A percentile compares a stretch with the other conserved stretches of the same genome.
phyloP scores from a whole-genome alignment of 2,888 invertebrate genomes.

The Hemistola chrysoprasaria region DNA sequence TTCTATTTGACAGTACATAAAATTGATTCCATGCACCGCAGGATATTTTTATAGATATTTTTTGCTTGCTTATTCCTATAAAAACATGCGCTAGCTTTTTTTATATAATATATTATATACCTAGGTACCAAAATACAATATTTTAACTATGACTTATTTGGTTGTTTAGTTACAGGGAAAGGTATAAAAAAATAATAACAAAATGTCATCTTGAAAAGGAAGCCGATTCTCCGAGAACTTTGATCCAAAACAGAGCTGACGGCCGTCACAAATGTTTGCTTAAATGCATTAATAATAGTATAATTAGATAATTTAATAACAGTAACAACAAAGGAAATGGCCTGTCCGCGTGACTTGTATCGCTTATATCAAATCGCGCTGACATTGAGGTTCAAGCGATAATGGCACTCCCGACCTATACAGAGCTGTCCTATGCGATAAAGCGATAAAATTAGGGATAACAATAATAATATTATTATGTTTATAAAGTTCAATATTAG shows the following conservation, averaged over 20 bases:
- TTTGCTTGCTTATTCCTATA: no score
- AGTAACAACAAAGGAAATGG: constrained; percentile 70
- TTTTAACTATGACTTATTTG: no score
- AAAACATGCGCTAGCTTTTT: no score
- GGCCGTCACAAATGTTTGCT: constrained; percentile 21
- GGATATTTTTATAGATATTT: no score
- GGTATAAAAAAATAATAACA: not conserved
- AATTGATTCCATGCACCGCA: no score
- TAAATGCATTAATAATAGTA: constrained; percentile 47
- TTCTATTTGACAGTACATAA: no score
- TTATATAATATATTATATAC: no score
- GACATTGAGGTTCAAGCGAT: constrained; percentile 72
- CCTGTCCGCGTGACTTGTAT: constrained; percentile 64
- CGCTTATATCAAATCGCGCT: constrained; percentile 76
- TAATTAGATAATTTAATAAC: constrained; percentile 69
- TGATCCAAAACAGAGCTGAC: not conserved
- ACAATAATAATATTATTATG: no score
- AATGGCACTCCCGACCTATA: constrained; percentile 39
- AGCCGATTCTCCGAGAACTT: constrained; percentile 7
- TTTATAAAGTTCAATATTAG: no score
- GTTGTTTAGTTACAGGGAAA: no score
- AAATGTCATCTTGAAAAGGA: constrained; percentile 11
- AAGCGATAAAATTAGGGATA: no score
- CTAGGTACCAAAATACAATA: no score
- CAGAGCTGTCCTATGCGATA: constrained; percentile 1